phyloP scores from a whole-genome alignment of 2,888 invertebrate species.

The Nudaria mundana region DNA sequence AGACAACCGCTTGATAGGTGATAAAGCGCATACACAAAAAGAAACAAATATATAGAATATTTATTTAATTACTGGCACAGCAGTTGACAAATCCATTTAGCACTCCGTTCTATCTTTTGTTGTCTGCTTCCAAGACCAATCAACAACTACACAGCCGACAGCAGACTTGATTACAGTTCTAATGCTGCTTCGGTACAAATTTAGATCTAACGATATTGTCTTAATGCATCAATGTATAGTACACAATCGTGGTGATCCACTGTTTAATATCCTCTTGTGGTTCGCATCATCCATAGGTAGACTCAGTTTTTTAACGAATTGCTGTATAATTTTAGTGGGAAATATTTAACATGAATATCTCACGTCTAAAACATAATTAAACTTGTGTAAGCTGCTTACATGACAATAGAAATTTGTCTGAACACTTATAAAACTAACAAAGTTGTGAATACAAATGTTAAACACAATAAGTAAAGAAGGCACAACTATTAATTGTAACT shows the following conservation, averaged over 20 bases:
- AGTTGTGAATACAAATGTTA: too few species aligned
- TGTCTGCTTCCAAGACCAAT: constrained; percentile 73
- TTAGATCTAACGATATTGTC: constrained; percentile 43
- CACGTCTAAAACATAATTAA: too few species aligned
- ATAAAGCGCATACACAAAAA: constrained; percentile 42
- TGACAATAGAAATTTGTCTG: too few species aligned
- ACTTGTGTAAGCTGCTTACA: too few species aligned
- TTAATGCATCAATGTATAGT: constrained; percentile 37
- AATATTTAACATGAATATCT: too few species aligned
- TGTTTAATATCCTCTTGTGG: constrained; percentile 30
- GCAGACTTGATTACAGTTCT: constrained; percentile 63
- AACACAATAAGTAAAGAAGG: too few species aligned
- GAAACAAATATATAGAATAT: constrained; percentile 51
- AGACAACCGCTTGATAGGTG: constrained; percentile 33
- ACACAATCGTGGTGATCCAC: constrained; percentile 26
- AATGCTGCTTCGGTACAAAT: constrained; percentile 51
- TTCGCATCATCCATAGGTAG: too few species aligned
- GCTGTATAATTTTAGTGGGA: too few species aligned
- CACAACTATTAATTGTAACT: too few species aligned
- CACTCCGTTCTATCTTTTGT: constrained; percentile 70
- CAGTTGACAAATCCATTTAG: constrained; percentile 77
- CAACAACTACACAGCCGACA: constrained; percentile 63
- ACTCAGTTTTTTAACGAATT: too few species aligned
- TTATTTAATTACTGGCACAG: constrained; percentile 72
- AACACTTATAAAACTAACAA: too few species aligned